phyloP scores from a whole-genome alignment of 2,888 invertebrate genomes.

The Troilus luridus region DNA sequence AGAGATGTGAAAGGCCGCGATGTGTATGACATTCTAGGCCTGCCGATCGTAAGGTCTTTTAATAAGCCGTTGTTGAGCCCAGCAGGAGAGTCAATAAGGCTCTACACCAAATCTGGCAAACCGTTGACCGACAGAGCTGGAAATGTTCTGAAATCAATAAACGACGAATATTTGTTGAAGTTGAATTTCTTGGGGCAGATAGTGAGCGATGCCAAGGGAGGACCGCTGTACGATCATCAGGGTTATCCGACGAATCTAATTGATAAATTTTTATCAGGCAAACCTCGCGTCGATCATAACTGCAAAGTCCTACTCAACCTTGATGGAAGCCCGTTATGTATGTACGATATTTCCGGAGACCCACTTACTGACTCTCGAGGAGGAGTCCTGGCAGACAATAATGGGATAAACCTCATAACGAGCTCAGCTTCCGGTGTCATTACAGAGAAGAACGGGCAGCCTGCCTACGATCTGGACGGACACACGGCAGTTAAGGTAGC shows the following conservation, averaged over 20 bases:
- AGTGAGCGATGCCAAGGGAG: slow-evolving; percentile 54
- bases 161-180: slow-evolving; percentile 55
- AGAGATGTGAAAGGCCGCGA: slow-evolving; percentile 58
- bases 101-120: slow-evolving; percentile 60
- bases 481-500: slow-evolving; percentile 54
- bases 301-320: slow-evolving; percentile 50
- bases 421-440: slow-evolving; percentile 46
- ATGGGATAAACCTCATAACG: slow-evolving; percentile 57
- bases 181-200: slow-evolving; percentile 56
- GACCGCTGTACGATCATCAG: slow-evolving; percentile 58
- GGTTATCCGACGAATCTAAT: slow-evolving; percentile 47
- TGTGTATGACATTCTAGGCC: slow-evolving; percentile 60
- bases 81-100: slow-evolving; percentile 57
- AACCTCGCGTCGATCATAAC: slow-evolving; percentile 26
- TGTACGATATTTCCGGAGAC: slow-evolving; percentile 61
- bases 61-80: slow-evolving; percentile 57
- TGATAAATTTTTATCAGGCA: slow-evolving; percentile 1
- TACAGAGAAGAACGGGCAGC: slow-evolving; percentile 52
- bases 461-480: slow-evolving; percentile 61
- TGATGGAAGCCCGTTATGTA: slow-evolving; percentile 57
- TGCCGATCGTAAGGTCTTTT: slow-evolving; percentile 56
- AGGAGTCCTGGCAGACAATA: slow-evolving; percentile 56
- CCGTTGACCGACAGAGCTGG: slow-evolving; percentile 61
- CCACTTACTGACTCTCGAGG: slow-evolving; percentile 62
- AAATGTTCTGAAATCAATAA: slow-evolving; percentile 58